These are phyloP conservation scores for Anadara kagoshimensis DNA, from an alignment of 1,140 invertebrate species.

Conservation along the genomic window DNA sequence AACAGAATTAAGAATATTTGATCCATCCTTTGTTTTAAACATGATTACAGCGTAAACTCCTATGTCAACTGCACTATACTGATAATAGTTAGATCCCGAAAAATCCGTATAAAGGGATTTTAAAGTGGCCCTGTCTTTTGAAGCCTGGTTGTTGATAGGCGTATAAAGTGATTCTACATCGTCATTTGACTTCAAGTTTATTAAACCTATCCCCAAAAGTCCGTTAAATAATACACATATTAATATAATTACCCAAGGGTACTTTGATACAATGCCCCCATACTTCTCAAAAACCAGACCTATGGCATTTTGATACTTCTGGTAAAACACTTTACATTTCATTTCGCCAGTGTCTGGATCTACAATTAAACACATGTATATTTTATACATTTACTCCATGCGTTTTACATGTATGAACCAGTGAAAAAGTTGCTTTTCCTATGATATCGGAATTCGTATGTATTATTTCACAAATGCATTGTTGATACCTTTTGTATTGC, in stretches of 20 bases:
- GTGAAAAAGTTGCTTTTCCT: too few relatives aligned
- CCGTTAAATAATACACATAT: neutral
- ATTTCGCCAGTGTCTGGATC: neutral
- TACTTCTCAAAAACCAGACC: conserved; percentile 17
- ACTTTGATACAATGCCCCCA: conserved; percentile 5
- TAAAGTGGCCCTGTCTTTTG: conserved; percentile 7
- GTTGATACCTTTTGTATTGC: too few relatives aligned
- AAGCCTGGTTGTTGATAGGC: conserved; percentile 22
- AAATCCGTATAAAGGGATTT: neutral
- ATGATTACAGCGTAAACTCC: conserved; percentile 1
- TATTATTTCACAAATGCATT: too few relatives aligned
- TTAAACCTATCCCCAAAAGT: conserved; percentile 13
- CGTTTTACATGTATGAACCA: too few relatives aligned
- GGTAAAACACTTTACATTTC: neutral
- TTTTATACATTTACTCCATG: too few relatives aligned
- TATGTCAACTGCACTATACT: conserved; percentile 6
- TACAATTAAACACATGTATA: too few relatives aligned
- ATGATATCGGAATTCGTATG: too few relatives aligned
- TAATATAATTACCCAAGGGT: conserved; percentile 12
- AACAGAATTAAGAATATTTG: conserved; percentile 10
- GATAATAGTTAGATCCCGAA: conserved; percentile 8
- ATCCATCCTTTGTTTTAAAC: conserved; percentile 2
- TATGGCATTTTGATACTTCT: neutral
- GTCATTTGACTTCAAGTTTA: conserved; percentile 4
- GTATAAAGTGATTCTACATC: conserved; percentile 16